Evolutionary conservation across 2,888 invertebrate species (phyloP).

Genomic region (Platypus cylindrus): DNA sequence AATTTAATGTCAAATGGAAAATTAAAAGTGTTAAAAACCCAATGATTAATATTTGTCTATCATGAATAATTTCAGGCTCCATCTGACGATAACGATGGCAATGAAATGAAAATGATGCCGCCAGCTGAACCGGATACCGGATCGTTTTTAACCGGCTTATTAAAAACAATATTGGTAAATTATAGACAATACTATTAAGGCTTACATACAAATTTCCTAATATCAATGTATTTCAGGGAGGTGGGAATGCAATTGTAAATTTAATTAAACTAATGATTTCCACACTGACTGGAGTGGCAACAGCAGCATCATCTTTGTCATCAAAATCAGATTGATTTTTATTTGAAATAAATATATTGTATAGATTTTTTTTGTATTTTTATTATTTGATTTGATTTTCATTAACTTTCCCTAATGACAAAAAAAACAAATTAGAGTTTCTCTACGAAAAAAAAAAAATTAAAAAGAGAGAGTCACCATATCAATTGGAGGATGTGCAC

Average conservation of each 20-base stretch:
- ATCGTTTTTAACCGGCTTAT: conserved; percentile 26
- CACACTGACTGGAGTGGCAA: conserved; percentile 27
- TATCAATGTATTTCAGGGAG: conserved; percentile 8
- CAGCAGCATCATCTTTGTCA: conserved; percentile 23
- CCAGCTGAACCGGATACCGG: conserved; percentile 24
- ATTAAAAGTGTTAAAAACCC: too few species aligned
- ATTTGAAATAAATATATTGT: too few species aligned
- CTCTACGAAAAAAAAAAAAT: too few species aligned
- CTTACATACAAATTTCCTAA: conserved; percentile 1
- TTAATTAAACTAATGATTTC: conserved; percentile 30
- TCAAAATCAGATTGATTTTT: conserved; percentile 14
- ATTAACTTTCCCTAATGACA: too few species aligned
- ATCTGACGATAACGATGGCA: conserved; percentile 6
- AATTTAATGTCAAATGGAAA: too few species aligned
- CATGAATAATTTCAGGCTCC: conserved; percentile 1
- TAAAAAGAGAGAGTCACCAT: too few species aligned
- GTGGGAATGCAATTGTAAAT: conserved; percentile 18
- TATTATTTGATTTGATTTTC: too few species aligned
- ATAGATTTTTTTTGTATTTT: too few species aligned
- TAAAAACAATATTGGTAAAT: conserved; percentile 22
- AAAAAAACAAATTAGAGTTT: too few species aligned
- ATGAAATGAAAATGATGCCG: too few species aligned
- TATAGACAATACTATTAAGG: conserved; percentile 10
- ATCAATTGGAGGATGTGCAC: too few species aligned
- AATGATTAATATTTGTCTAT: too few species aligned